Conservation (phyloP, 1,140 invertebrate species). For the Rhopalosiphum padi region DNA sequence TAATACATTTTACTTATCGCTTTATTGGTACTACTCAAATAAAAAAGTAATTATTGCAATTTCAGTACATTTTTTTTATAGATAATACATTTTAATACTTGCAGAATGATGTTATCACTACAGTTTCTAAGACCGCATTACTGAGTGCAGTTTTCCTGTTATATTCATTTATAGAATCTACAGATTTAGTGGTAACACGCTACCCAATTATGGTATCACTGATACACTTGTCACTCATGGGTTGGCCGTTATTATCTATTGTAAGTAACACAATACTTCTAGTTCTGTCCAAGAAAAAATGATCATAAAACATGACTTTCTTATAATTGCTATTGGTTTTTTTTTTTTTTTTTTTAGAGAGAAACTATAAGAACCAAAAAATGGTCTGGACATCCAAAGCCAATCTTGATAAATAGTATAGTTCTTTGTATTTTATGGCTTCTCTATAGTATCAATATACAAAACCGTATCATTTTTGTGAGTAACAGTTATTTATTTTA, state of each 20-base stretch:
- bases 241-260: constrained; percentile 33
- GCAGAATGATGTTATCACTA: not conserved
- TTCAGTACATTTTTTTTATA: not conserved
- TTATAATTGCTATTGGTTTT: too few species aligned
- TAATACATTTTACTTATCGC: constrained; percentile 18
- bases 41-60: not conserved
- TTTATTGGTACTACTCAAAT: constrained; percentile 42
- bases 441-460: constrained; percentile 36
- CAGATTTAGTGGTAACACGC: not conserved
- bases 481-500: not conserved
- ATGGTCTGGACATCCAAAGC: constrained; percentile 46
- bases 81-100: not conserved
- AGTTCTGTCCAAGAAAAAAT: too few species aligned
- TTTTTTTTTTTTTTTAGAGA: not conserved
- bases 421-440: constrained; percentile 40
- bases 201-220: constrained; percentile 22
- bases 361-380: constrained; percentile 26
- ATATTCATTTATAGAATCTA: constrained; percentile 43
- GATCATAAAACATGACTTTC: too few species aligned
- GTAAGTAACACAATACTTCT: not conserved
- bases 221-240: constrained; percentile 20
- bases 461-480: constrained; percentile 38
- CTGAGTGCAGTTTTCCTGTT: not conserved
- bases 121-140: not conserved
- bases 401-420: constrained; percentile 27